Evolutionary conservation across 2,113 vertebrate genomes (phyloP).

Genomic region (Amphiprion percula): DNA sequence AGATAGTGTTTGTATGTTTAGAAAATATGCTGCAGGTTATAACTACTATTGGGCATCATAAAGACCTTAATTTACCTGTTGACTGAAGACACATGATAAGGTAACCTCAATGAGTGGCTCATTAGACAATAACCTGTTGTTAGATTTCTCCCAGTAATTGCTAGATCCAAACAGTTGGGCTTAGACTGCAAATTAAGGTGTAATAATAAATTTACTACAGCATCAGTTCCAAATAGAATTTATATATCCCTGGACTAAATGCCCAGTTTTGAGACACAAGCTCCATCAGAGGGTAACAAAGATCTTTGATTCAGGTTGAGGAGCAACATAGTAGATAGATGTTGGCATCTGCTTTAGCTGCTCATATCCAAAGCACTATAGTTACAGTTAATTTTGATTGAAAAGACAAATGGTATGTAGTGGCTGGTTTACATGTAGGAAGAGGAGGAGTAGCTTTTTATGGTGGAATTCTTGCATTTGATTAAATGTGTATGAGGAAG

Average conservation of each 20-base stretch:
- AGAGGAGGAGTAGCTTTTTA: not conserved
- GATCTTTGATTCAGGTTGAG: not conserved
- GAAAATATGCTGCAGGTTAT: slow-evolving; percentile 14
- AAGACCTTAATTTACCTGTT: slow-evolving; percentile 1
- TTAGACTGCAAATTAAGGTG: too few relatives aligned
- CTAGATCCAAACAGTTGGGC: too few relatives aligned
- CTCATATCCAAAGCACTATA: not conserved
- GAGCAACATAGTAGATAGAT: not conserved
- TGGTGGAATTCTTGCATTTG: not conserved
- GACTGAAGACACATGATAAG: slow-evolving; percentile 21
- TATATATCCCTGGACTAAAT: not conserved
- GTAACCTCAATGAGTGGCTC: not conserved
- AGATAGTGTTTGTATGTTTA: slow-evolving; percentile 11
- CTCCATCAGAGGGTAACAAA: not conserved
- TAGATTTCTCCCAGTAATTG: too few relatives aligned
- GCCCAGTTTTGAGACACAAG: not conserved
- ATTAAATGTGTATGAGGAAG: slow-evolving; percentile 9
- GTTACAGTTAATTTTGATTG: not conserved
- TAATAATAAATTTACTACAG: too few relatives aligned
- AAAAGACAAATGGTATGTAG: not conserved
- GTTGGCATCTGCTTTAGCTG: not conserved
- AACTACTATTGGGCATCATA: not conserved
- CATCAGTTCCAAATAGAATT: not conserved
- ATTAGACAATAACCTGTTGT: slow-evolving; percentile 2
- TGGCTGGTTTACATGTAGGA: not conserved